A percentile compares a stretch with the other conserved stretches of the same genome.
Conservation (phyloP, 2,113 vertebrate species). For the Elephantulus edwardii region DNA sequence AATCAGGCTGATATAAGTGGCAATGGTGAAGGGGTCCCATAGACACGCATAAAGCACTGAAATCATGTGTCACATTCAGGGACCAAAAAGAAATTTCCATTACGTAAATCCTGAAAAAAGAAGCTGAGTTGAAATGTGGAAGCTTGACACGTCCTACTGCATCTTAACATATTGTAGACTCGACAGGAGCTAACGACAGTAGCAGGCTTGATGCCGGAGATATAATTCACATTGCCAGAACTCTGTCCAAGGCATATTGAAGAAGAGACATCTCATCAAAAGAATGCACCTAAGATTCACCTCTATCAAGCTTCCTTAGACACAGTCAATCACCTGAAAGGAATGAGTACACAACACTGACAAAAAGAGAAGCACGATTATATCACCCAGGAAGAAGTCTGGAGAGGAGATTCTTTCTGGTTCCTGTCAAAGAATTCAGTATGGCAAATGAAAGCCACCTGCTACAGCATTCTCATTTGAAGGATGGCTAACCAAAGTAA, state of each 20-base stretch:
- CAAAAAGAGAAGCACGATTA: not conserved
- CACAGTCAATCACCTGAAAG: not conserved
- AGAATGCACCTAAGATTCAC: not conserved
- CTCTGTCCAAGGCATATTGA: not conserved
- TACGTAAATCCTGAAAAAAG: not conserved
- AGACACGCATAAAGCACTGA: not conserved
- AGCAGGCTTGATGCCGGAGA: not conserved
- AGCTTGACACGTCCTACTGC: not conserved
- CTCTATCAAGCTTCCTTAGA: slow-evolving; percentile 1
- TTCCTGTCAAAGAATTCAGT: not conserved
- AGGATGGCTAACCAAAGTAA: not conserved
- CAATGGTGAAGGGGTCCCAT: not conserved
- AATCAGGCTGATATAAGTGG: not conserved
- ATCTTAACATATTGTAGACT: not conserved
- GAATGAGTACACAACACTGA: not conserved
- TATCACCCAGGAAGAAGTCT: not conserved
- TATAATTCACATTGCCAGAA: not conserved
- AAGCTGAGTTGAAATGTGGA: not conserved
- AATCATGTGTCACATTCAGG: not conserved
- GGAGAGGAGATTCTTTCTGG: not conserved
- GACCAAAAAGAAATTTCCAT: slow-evolving; percentile 5
- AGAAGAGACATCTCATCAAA: slow-evolving; percentile 1
- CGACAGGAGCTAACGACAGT: not conserved
- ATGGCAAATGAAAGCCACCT: slow-evolving; percentile 35
- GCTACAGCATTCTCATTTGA: not conserved